phyloP scores from a whole-genome alignment of 35 echinoderm and acorn worm species.

The Hemicentrotus pulcherrimus region DNA sequence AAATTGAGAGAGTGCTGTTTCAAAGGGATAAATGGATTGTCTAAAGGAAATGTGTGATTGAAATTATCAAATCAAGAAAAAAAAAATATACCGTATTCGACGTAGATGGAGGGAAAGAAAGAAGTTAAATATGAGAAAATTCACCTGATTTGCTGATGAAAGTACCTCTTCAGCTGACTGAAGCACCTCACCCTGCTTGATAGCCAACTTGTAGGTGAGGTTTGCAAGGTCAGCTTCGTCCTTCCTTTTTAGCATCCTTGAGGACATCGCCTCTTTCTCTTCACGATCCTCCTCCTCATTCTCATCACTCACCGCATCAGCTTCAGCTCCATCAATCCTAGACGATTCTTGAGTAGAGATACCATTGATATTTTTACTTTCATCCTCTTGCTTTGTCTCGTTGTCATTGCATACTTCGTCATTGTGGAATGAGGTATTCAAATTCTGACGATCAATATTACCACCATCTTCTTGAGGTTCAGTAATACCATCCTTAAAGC shows the following conservation, averaged over 20 bases:
- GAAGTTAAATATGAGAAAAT: background rate
- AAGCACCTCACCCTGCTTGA: constrained; percentile 90
- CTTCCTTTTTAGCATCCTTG: constrained; percentile 57
- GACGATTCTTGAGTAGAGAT: background rate
- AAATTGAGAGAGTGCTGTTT: no score
- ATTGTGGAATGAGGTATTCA: background rate
- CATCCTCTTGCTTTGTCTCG: background rate
- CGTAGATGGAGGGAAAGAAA: no score
- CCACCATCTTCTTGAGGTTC: background rate
- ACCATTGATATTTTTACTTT: background rate
- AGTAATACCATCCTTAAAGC: background rate
- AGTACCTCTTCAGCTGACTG: constrained; percentile 95
- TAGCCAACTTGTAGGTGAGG: constrained; percentile 89
- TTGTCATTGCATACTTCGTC: background rate
- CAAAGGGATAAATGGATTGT: no score
- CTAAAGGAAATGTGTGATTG: background rate
- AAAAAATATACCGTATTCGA: no score
- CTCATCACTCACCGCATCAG: background rate
- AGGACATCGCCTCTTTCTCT: constrained; percentile 7
- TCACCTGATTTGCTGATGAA: constrained; percentile 93
- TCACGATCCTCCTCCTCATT: background rate
- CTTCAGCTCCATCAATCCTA: background rate
- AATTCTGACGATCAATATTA: background rate
- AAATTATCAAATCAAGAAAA: background rate
- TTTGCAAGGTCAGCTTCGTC: constrained; percentile 83